Evolutionary conservation across 2,113 vertebrate genomes (phyloP), one percentile per base, ranked within the genome.

Genomic region (Cettia cetti): DNA sequence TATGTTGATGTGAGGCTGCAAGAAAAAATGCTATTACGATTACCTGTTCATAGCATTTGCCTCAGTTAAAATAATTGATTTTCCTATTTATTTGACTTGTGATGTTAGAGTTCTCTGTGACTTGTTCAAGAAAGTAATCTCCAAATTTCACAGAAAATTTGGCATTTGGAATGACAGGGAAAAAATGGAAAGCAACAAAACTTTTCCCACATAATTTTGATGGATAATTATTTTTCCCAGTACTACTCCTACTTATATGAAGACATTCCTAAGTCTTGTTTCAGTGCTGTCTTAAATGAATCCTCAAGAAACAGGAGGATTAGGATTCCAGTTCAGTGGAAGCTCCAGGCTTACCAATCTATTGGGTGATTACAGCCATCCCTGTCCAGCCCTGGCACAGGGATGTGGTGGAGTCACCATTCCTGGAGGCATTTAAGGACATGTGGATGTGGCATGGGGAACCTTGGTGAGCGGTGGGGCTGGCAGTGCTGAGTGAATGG

Each of bases 1-100:
- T 96, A 92, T 72, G 61, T 60, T 96, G 93, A 97, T 93, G 71
- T 54, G 61, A 63, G n/a, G 21, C 28, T 95, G 66, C 56, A 69
- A 89, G 79, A 88, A 82, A 89, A 97, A 97, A 95, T 92, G 57
- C 35, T 79, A 76, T 96, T 96, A 92, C 53, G 17, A 93, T 97
- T 96, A 97, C 90, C 96, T 90, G 91, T 90, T 97, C 92, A 90
- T 89, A 94, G 49, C 88, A 83, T 95, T 92, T 97, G 96, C 69
- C 59, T 94, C 47, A 84, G 87, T 57, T 96, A 96, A 97, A 96
- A 95, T 52, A 96, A 98, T 97, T 97, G 92, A 98, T 98, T 90
- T 95, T 96, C 78, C 84, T 77, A 84, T 76, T 97, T 96, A 94
- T 91, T 96, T 96, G 94, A 97, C 97, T 95, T 95, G 93, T 90